Base-by-base conservation (phyloP, 2,888 invertebrate genomes). In the Leistus spinibarbis region DNA sequence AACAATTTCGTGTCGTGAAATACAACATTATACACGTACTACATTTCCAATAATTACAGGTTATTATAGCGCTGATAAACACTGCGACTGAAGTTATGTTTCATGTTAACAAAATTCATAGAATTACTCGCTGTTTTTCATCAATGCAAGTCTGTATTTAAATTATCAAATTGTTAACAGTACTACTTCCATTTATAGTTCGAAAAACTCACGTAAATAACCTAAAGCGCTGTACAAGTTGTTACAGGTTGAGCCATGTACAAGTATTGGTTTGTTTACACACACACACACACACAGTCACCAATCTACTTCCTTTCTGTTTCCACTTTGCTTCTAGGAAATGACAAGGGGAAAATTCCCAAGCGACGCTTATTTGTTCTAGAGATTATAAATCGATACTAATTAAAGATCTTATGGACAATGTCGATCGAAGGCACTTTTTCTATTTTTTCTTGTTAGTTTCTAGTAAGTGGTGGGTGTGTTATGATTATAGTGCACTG, bases 341-440 rank as follows among this genome's bases (percentile, higher is more conserved):
- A 20, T 22, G 5, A 10, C 60, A 23, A 23, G 23, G 16, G 24
- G 23, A 20, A 23, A 64, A 64, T 64, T 64, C 64, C 64, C 64
- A 10, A 23, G 64, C 64, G 64, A 64, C 64, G 22, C 24, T 23
- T 72, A 72, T 72, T 72, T 72, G 72, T 72, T 56, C 72, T 24
- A 20, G 72, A 40, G 72, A 72, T 72, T 72, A 72, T 72, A 72
- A 72, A 72, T 72, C 72, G 72, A 72, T 65, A 72, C 72, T 72
- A 72, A 72, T 72, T 72, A 72, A 65, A 72, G 72, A 72, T 65
- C 65, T 72, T 72, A 20, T 27, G 3, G 67, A 67, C 20, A 10
- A n/a, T n/a, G 3, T 54, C 22, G 67, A 54, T 20, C 13, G 9
- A 67, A 67, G 22, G 66, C 1, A 63, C 23, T 22, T 64, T 24